Percentiles rank a stretch among this genome's conserved stretches.
Evolutionary conservation across 2,888 invertebrate species (phyloP).

Genomic region (Smittia aterrima): DNA sequence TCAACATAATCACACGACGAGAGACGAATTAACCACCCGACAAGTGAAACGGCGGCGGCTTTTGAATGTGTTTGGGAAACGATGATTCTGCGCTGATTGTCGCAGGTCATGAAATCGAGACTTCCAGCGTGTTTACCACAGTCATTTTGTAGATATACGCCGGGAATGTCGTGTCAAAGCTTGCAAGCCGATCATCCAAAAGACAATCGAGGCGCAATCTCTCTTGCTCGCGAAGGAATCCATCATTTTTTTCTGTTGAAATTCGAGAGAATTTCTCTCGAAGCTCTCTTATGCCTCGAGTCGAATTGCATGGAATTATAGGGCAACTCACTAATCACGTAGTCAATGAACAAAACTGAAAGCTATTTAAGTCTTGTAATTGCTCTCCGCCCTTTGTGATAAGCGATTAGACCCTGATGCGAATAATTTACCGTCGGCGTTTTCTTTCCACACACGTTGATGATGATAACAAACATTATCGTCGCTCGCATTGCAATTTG

Average conservation of each 20-base stretch:
- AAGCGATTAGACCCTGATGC: too few relatives aligned
- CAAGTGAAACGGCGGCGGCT: background rate
- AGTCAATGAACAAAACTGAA: too few relatives aligned
- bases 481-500: background rate
- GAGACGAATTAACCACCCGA: background rate
- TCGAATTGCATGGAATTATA: too few relatives aligned
- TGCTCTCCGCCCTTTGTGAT: too few relatives aligned
- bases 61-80: background rate
- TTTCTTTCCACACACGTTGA: background rate
- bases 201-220: background rate
- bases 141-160: background rate
- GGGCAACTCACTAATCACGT: too few relatives aligned
- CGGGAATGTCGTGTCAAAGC: background rate
- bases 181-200: background rate
- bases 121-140: background rate
- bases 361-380: too few relatives aligned
- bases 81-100: background rate
- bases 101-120: background rate
- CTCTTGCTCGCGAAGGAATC: background rate
- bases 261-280: too few relatives aligned
- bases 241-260: background rate
- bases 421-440: constrained; percentile 31
- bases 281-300: too few relatives aligned
- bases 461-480: background rate
- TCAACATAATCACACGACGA: constrained; percentile 19